A percentile compares a stretch with the other conserved stretches of the same genome.
Conservation (phyloP, 2,888 invertebrate genomes). For the Zhuqinia jingwanae region DNA sequence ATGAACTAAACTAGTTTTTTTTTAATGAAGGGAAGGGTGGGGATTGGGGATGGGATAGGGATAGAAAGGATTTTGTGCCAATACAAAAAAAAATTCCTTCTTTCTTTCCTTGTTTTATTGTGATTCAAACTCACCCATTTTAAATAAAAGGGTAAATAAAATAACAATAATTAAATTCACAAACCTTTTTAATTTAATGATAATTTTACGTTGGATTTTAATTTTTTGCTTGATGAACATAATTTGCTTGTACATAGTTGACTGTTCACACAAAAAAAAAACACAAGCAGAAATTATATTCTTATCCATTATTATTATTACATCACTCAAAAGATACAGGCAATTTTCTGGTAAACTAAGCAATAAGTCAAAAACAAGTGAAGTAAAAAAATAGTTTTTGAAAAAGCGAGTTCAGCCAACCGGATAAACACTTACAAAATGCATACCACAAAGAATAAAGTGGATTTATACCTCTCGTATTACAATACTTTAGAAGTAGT, state of each 20-base stretch:
- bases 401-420: not conserved
- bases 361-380: not conserved
- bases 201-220: not conserved
- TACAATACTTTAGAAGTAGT: no score
- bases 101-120: no score
- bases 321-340: not conserved
- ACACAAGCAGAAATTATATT: not conserved
- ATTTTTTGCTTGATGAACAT: not conserved
- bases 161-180: no score
- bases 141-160: no score
- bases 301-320: not conserved
- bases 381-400: not conserved
- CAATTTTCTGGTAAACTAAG: constrained; percentile 36
- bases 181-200: no score
- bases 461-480: not conserved
- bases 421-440: not conserved
- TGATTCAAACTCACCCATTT: no score
- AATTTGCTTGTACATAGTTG: not conserved
- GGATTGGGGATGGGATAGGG: no score
- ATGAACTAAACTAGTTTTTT: constrained; percentile 44
- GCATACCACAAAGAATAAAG: not conserved
- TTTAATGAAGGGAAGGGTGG: not conserved
- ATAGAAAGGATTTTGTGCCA: not conserved
- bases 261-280: not conserved
- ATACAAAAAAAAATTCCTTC: no score